Base-by-base conservation (phyloP, 92 coral and sea anemone species). In the Nematostella vectensis region DNA sequence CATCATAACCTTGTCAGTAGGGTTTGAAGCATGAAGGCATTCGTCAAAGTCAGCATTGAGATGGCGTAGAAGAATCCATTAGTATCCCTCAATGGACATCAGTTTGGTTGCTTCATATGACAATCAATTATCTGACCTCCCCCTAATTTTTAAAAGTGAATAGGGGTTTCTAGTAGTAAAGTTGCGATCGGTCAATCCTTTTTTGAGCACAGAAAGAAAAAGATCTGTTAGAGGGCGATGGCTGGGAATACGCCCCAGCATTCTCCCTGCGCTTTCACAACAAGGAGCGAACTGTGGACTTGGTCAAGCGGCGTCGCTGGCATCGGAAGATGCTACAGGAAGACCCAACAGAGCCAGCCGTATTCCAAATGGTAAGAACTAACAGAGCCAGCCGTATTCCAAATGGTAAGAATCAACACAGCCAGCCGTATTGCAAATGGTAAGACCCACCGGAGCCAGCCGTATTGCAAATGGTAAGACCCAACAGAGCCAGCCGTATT, bases 271-370 rank as follows among this genome's bases (percentile, higher is more conserved):
- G 76, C 69, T 91, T 91, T 55, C 96, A 78, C 50, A 50, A 71
- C 22, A 91, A 77, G 50, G 62, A 61, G 40, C 88, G 89, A 19
- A 83, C 78, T 10, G 71, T 81, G 15, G 91, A 86, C 44, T 50
- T 91, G 63, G 98, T 85, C 2, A 69, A 95, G 31, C 83, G 98
- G 23, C 84, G 96, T 6, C 65, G 98, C 27, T 91, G 98, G 98
- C 98, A 91, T 67, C 85, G 98, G 4, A 82, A 78, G 74, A 69
- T 91, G 79, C 59, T 85, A 25, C 82, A 83, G 17, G 82, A 76
- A 13, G 96, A 91, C 23, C 79, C 85, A 0, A 82, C 70, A 18
- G 95, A 95, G 0, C 81, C 95, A 10, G 95, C 80, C 1, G 69
- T 72, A 27, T 79, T 79, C 39, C 64, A 58, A 3, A 76, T 60